These are phyloP conservation scores for Sebastes umbrosus DNA, from an alignment of 2,797 vertebrate species.

Conservation along the genomic window DNA sequence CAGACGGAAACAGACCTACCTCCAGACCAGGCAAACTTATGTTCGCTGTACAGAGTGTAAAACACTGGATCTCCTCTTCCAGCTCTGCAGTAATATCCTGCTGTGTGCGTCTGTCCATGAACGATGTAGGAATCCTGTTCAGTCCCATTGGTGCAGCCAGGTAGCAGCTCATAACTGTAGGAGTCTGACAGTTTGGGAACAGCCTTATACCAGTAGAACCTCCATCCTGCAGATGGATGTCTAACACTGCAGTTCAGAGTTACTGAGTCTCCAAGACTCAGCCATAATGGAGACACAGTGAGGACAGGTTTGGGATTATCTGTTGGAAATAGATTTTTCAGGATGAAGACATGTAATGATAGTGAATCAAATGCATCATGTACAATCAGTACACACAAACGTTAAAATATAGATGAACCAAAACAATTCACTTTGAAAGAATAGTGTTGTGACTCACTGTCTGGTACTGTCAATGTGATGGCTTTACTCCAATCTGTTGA, in stretches of 20 bases:
- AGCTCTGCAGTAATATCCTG: conserved; percentile 42
- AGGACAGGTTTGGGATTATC: conserved; percentile 3
- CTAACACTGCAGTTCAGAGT: conserved; percentile 19
- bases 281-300: conserved; percentile 50
- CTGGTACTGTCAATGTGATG: too few species aligned
- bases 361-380: too few species aligned
- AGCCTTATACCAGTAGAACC: conserved; percentile 53
- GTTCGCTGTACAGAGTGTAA: neutral
- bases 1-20: neutral
- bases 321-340: neutral
- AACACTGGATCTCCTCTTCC: neutral
- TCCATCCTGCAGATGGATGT: conserved; percentile 42
- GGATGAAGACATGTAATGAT: neutral
- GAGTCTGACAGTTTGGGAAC: neutral
- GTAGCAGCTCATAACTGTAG: conserved; percentile 20
- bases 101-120: conserved; percentile 24
- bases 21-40: neutral
- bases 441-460: too few species aligned
- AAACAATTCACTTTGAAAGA: too few species aligned
- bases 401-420: too few species aligned
- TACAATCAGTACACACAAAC: too few species aligned
- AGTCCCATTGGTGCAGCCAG: conserved; percentile 11
- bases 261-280: conserved; percentile 49
- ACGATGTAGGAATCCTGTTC: conserved; percentile 28
- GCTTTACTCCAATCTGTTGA: too few species aligned